Base-by-base conservation (phyloP, 1,140 invertebrate species). In the Bombyx mandarina region DNA sequence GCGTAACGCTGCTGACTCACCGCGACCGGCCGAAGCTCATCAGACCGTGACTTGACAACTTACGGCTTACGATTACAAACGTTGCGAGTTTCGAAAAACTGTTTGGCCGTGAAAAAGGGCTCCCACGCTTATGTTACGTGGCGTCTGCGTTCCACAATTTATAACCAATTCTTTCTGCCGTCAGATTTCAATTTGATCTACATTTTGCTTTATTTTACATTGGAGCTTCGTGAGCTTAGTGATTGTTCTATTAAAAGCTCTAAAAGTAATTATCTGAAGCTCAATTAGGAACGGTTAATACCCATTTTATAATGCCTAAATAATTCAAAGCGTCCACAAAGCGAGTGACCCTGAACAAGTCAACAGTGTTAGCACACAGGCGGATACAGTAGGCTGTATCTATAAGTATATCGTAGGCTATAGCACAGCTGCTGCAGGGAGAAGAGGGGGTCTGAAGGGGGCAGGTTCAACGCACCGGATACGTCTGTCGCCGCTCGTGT, bases 381-480 rank as follows among this genome's bases (percentile, higher is more conserved):
- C 63, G 61, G 59, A 71, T 62, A 61, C 55, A 58, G 52, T 61
- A 58, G 48, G 48, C 54, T 63, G 62, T 54, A 54, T 59, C 57
- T 63, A 63, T 35, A 35, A 35, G 2, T 5, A 56, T 50, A 67
- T 57, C 59, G 64, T 45, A 55, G 54, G 9, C 45, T 47, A 47
- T 47, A 46, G 45, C 35, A 57, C 56, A 43, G 57, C 52, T 42
- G 60, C 35, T 52, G 47, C 52, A 45, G 54, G 60, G 60, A 50
- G 62, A 12, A 45, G 44, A 50, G 44, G 65, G 54, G 52, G 61
- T 60, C 59, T 58, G 61, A 63, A 67, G 66, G 75, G 72, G 69
- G 63, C 61, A 66, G 62, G 82, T 79, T 85, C 79, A 82, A 79
- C 71, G 82, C 75, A 82, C 82, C 79, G 80, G 82, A 83, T 77